Evolutionary conservation across 2,113 vertebrate genomes (phyloP).

Genomic region (Phoenicopterus ruber): DNA sequence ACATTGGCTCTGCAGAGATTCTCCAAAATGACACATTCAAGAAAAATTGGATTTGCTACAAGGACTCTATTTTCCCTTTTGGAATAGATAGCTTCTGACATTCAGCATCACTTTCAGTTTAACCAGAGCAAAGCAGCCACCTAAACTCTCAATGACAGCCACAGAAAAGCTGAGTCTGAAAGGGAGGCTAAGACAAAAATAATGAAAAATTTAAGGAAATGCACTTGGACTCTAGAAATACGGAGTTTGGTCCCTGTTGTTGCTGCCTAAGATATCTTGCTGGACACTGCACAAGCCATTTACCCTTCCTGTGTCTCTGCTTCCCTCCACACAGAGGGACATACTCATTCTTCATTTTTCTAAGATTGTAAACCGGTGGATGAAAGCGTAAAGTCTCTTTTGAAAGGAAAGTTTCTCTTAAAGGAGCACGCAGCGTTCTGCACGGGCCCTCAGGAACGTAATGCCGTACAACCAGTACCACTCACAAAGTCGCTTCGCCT

Average conservation of each 20-base stretch:
- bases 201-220: neutral
- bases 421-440: neutral
- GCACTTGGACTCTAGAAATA: neutral
- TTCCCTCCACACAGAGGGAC: neutral
- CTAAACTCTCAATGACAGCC: neutral
- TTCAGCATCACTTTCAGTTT: neutral
- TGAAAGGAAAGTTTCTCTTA: neutral
- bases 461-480: neutral
- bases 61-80: neutral
- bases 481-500: neutral
- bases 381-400: neutral
- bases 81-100: neutral
- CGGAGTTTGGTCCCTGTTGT: neutral
- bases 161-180: neutral
- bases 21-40: neutral
- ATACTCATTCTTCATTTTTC: neutral
- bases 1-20: neutral
- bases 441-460: neutral
- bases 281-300: neutral
- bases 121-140: neutral
- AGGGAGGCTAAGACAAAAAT: neutral
- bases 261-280: neutral
- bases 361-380: neutral
- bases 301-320: neutral
- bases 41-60: constrained; percentile 16